Evolutionary conservation across 2,888 invertebrate genomes (phyloP).

Genomic region (Lutraria lutraria): DNA sequence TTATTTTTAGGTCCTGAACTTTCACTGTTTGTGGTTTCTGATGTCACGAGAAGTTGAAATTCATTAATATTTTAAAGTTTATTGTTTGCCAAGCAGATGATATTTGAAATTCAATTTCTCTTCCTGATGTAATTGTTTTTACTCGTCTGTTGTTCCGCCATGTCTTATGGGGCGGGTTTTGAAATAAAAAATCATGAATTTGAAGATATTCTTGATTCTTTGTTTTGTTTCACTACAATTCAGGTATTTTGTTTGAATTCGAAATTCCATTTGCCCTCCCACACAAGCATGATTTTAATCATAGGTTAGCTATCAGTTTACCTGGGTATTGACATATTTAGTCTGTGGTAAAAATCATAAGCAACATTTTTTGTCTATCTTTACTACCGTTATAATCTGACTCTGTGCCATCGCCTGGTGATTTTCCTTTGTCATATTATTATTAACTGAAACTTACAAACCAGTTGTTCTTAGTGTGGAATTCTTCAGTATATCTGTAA

Average conservation of each 20-base stretch:
- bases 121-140: neutral
- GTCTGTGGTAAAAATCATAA: neutral
- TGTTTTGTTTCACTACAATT: neutral
- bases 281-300: neutral
- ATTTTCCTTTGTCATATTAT: neutral
- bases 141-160: neutral
- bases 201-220: neutral
- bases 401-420: neutral
- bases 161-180: neutral
- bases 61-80: too few species aligned
- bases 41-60: too few species aligned
- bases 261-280: conserved; percentile 11
- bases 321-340: conserved; percentile 9
- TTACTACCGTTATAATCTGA: neutral
- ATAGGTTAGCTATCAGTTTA: neutral
- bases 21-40: too few species aligned
- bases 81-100: too few species aligned
- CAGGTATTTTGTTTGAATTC: neutral
- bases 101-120: neutral
- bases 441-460: neutral
- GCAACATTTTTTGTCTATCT: neutral
- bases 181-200: neutral
- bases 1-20: too few species aligned
- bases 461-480: neutral
- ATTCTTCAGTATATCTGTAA: neutral